Percentiles rank a stretch among this genome's conserved stretches.
phyloP scores from a whole-genome alignment of 1,140 invertebrate species.

The Thrips palmi region DNA sequence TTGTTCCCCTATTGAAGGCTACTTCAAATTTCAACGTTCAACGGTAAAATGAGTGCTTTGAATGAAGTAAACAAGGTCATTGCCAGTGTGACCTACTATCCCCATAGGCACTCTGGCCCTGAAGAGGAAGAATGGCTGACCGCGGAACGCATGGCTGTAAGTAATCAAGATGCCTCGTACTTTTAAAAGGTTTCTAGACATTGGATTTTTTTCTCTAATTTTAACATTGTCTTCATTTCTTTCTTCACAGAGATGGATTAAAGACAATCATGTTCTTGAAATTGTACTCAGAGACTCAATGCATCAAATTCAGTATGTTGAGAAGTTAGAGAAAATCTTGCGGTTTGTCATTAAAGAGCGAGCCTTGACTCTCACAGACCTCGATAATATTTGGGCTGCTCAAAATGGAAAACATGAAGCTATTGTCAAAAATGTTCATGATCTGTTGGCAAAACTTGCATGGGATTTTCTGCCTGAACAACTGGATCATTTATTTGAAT shows the following conservation, averaged over 20 bases:
- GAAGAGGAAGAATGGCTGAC: slow-evolving; percentile 88
- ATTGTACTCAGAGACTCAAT: slow-evolving; percentile 89
- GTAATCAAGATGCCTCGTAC: slow-evolving; percentile 19
- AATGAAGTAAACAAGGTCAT: slow-evolving; percentile 99
- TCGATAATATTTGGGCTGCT: slow-evolving; percentile 91
- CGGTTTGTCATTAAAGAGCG: slow-evolving; percentile 93
- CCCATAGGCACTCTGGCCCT: slow-evolving; percentile 37
- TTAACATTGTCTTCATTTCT: slow-evolving; percentile 15
- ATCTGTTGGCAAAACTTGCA: slow-evolving; percentile 86
- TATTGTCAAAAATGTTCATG: slow-evolving; percentile 94
- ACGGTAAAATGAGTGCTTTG: slow-evolving; percentile 97
- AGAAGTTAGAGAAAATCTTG: slow-evolving; percentile 93
- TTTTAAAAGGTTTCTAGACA: not conserved
- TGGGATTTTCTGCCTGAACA: slow-evolving; percentile 98
- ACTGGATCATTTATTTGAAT: slow-evolving; percentile 91
- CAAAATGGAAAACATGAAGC: slow-evolving; percentile 90
- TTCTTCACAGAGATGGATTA: slow-evolving; percentile 79
- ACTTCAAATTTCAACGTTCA: slow-evolving; percentile 93
- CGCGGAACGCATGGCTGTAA: slow-evolving; percentile 80
- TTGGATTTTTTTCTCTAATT: slow-evolving; percentile 9
- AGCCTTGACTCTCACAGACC: slow-evolving; percentile 71
- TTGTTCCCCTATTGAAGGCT: slow-evolving; percentile 35
- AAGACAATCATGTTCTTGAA: slow-evolving; percentile 87
- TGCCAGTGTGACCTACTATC: slow-evolving; percentile 72
- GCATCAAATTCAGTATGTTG: slow-evolving; percentile 95